Percentiles rank a stretch among this genome's conserved stretches.
Evolutionary conservation across 2,888 invertebrate genomes (phyloP).

Genomic region (Clistopyga incitator): DNA sequence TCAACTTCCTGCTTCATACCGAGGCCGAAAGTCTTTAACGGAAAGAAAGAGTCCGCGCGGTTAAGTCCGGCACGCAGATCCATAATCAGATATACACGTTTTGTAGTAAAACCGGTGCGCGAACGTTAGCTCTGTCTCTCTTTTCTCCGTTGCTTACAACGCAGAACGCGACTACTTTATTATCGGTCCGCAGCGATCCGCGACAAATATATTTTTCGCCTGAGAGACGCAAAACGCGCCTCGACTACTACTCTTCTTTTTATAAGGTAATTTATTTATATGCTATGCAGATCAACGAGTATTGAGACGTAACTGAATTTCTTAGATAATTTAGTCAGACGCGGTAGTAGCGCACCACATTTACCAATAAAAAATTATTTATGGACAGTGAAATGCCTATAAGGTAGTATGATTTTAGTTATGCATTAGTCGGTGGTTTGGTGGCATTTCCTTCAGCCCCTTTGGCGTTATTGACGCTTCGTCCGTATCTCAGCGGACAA

Average conservation of each 20-base stretch:
- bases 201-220: conserved; percentile 51
- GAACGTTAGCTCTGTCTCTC: conserved; percentile 20
- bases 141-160: not conserved
- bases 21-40: conserved; percentile 61
- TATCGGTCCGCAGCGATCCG: conserved; percentile 59
- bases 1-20: conserved; percentile 61
- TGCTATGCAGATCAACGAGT: conserved; percentile 31
- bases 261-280: not conserved
- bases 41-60: conserved; percentile 59
- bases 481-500: conserved; percentile 38
- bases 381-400: not conserved
- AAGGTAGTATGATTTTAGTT: not conserved
- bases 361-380: conserved; percentile 9
- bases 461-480: conserved; percentile 25
- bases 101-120: conserved; percentile 47
- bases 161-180: conserved; percentile 15
- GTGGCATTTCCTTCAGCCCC: not conserved
- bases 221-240: conserved; percentile 47
- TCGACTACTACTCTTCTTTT: not conserved
- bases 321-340: conserved; percentile 18
- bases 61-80: conserved; percentile 50
- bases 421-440: not conserved
- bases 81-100: conserved; percentile 57
- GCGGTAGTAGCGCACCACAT: not conserved
- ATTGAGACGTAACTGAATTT: conserved; percentile 25